Evolutionary conservation across 2,797 vertebrate species (phyloP), one percentile per base, ranked within the genome.

Genomic region (Carduelis carduelis): DNA sequence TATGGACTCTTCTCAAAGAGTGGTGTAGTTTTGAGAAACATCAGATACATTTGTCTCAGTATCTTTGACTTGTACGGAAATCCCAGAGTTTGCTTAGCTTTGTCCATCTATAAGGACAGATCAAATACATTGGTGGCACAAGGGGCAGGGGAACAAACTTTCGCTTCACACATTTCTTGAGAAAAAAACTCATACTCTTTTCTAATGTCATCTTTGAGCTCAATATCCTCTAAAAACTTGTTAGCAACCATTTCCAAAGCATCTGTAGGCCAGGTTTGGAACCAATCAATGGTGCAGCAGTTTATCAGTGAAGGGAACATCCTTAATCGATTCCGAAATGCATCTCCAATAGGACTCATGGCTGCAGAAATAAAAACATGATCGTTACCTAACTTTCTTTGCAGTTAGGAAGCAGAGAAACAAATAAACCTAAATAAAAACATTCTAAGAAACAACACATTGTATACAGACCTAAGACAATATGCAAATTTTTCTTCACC

Each of bases 271-370:
- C 99, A 99, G 20, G 98, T 97, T 66, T 99, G 98, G 97, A 99
- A 99, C 99, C 99, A 99, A 82, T 99, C 99, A 78, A 99, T 99
- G 34, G 99, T 99, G 93, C 99, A 99, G 97, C 99, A 99, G 96
- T 99, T 99, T 96, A 99, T 99, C 56, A 99, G 97, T 0, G 99
- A 99, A 14, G 99, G 99, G 94, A 99, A 99, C 99, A 99, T 99
- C 61, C 99, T 97, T 22, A 99, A 97, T 39, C 98, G 98, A 96
- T 99, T 99, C 89, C 99, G 98, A 96, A 99, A 99, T 18, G 98
- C 97, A 27, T 99, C 98, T 35, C 99, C 99, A 19, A 99, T 98
- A 27, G 99, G 99, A 95, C 99, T 99, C 99, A 99, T 99, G 55
- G 99, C 99, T 99, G 87, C 59, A 79, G 56, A 80, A 65, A 80